Base-by-base conservation (phyloP, 2,888 invertebrate genomes). In the Lycaena phlaeas region DNA sequence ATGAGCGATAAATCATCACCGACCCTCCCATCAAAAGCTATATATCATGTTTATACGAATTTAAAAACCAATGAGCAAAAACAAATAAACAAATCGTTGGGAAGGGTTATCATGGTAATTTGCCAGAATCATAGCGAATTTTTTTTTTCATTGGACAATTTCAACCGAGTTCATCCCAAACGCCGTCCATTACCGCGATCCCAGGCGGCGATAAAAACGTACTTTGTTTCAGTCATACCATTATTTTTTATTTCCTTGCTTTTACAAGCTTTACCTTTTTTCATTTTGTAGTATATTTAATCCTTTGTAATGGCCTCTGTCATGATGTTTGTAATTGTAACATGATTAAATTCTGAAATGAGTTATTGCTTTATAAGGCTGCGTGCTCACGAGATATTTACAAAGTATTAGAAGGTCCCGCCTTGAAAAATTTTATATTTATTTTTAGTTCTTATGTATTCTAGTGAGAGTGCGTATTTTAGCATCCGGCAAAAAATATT, bases 131-230 rank as follows among this genome's bases (percentile, higher is more conserved):
- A 36, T 41, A 41, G 27, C 37, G 42, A 43, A 10, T 17, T 22
- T 29, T 34, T 56, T 50, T 54, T 54, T 49, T 52, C 55, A 54
- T 57, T 50, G 56, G 56, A 53, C 57, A 53, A 58, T 57, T 57
- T 53, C 51, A 46, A 49, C 61, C 55, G 55, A 62, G 61, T 61
- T 47, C 46, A 42, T 43, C 45, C 52, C 49, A 52, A 51, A 62
- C 64, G 55, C 62, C 64, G 49, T 62, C 67, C 69, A 74, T 75
- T 74, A 74, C 61, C 56, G 56, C 58, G 75, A 74, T 73, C 73
- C 73, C 61, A 68, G 64, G 61, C 55, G 60, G 52, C 68, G 71
- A 77, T 78, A 76, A 76, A 73, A 76, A 71, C 64, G 67, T 68
- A 71, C 68, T 75, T 77, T 75, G 73, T 75, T 73, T 67, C 58